Percentiles rank a stretch among this genome's conserved stretches.
phyloP scores from a whole-genome alignment of 2,113 vertebrate species.

The Halcyon malimbica region DNA sequence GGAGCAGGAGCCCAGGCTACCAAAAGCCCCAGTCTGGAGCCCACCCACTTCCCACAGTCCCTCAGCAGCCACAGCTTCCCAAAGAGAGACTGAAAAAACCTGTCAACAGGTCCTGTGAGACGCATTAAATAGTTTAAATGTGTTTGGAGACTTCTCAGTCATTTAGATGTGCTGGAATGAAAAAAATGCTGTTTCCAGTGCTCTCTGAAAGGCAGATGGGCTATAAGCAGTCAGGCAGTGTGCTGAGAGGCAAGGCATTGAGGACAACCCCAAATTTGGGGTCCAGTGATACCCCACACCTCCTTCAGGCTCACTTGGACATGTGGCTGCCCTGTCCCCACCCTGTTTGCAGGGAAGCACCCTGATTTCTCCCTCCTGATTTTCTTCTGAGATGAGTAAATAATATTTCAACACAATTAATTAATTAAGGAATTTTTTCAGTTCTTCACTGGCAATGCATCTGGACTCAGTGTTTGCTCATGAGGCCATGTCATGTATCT shows the following conservation, averaged over 20 bases:
- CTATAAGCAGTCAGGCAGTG: not conserved
- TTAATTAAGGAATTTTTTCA: not conserved
- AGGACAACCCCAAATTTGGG: not conserved
- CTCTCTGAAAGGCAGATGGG: not conserved
- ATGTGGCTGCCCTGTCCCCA: not conserved
- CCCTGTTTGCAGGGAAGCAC: not conserved
- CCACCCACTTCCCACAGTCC: fast-evolving
- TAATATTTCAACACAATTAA: not conserved
- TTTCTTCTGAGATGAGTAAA: not conserved
- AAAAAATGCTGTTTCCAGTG: not conserved
- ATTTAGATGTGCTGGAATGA: not conserved
- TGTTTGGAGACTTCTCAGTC: not conserved
- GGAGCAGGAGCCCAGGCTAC: not conserved
- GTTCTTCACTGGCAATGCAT: not conserved
- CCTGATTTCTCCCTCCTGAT: not conserved
- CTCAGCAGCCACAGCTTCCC: not conserved
- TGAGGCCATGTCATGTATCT: not conserved
- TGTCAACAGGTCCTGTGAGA: not conserved
- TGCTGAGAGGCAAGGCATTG: not conserved
- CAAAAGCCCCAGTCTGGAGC: not conserved
- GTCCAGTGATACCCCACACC: not conserved
- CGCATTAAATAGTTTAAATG: not conserved
- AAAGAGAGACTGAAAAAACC: not conserved
- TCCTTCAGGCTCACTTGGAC: not conserved
- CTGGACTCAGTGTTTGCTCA: not conserved